Conservation (phyloP, 2,888 invertebrate genomes). For the Himalopsyche tibetana region DNA sequence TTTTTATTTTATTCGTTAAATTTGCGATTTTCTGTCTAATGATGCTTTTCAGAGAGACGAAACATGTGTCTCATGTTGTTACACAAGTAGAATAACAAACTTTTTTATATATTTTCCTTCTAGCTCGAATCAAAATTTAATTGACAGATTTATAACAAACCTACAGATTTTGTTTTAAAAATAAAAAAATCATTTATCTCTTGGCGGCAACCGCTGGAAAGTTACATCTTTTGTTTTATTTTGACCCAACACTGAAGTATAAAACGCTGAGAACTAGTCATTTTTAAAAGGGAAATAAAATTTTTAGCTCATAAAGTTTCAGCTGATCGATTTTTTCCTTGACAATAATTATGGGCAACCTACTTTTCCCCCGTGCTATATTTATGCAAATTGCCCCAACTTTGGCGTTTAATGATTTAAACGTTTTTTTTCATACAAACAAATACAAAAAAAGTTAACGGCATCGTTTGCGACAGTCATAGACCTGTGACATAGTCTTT, state of each 20-base stretch:
- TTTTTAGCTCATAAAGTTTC: background rate
- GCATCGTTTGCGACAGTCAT: background rate
- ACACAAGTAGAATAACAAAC: too few relatives aligned
- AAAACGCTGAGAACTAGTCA: background rate
- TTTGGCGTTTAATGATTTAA: conserved; percentile 25
- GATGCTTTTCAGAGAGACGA: too few relatives aligned
- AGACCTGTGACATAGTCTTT: background rate
- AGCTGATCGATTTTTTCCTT: conserved; percentile 16
- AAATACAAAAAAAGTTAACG: background rate
- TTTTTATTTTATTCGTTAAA: too few relatives aligned
- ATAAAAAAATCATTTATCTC: too few relatives aligned
- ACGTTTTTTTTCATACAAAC: background rate
- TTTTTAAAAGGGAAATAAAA: background rate
- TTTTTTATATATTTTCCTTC: too few relatives aligned
- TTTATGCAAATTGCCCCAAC: conserved; percentile 10
- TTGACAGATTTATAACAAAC: too few relatives aligned
- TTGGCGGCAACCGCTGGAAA: background rate
- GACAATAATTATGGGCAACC: conserved; percentile 13
- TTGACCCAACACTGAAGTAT: background rate
- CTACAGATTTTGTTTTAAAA: too few relatives aligned
- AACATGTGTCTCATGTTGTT: too few relatives aligned
- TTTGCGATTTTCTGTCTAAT: too few relatives aligned
- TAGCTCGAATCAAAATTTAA: too few relatives aligned
- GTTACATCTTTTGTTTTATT: background rate
- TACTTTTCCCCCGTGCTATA: conserved; percentile 5